Base-by-base conservation (phyloP, 2,113 vertebrate species). In the Lycaon pictus region DNA sequence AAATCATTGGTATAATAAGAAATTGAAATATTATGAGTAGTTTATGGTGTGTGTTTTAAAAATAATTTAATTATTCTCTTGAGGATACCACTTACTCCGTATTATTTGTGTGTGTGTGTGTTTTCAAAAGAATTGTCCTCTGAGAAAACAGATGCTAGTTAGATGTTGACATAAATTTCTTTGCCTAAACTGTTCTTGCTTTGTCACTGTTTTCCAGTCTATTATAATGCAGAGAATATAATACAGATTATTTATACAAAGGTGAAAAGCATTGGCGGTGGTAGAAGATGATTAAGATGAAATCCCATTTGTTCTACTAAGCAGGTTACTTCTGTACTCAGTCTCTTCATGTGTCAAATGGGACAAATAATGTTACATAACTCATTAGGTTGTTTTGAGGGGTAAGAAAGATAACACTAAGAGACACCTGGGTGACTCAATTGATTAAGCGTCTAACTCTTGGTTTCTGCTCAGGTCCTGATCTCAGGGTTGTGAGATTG, bases 81-180 rank as follows among this genome's bases (percentile, higher is more conserved):
- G 20, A 62, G 5, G 58, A 22, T 95, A 29, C 25, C 12, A 80
- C 12, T 96, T 35, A 25, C 2, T 80, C 2, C 19, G 76, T 83
- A 32, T 71, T 48, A 85, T 29, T 80, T 83, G 1, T 71, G 3
- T 86, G 22, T 97, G 29, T 80, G 87, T 51, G 13, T 80, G 79
- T 95, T 58, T 96, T 88, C 90, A 29, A 85, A 96, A 88, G 3
- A 96, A 76, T 76, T 83, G 48, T 63, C 2, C 5, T 93, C 3
- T 65, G 74, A 13, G 51, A 81, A 91, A 93, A 89, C 7, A 83
- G 29, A 76, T 65, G 23, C 11, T 89, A 96, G 8, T 11, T 93
- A 60, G 51, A 48, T 92, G 53, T 88, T 71, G 9, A 85, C 35
- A 58, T 72, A 87, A 48, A 72, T 87, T 56, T 11, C 32, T 89